These are phyloP conservation scores for Sarcophaga bullata DNA, from an alignment of 1,140 invertebrate species.

Conservation along the genomic window DNA sequence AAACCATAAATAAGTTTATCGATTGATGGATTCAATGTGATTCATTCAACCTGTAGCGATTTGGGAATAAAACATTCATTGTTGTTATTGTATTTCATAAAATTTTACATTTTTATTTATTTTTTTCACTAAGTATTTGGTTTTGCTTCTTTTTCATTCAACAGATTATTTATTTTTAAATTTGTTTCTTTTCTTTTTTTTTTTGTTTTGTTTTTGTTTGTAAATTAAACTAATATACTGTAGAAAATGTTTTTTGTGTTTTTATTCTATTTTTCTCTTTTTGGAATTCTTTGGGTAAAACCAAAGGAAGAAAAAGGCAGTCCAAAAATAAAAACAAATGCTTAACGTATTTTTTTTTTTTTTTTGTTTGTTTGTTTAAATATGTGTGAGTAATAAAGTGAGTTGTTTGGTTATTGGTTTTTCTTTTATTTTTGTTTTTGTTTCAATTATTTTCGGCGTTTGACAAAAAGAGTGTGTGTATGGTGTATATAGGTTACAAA, in stretches of 20 bases:
- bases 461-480: no score
- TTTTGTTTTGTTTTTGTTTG: background rate
- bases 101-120: conserved; percentile 19
- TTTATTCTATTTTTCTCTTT: background rate
- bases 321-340: background rate
- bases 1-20: no score
- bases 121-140: conserved; percentile 8
- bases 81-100: conserved; percentile 9
- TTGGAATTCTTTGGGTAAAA: conserved; percentile 1
- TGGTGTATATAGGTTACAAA: no score
- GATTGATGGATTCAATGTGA: no score
- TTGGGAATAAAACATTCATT: background rate
- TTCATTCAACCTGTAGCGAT: no score
- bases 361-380: background rate
- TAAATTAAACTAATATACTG: conserved; percentile 34
- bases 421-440: background rate
- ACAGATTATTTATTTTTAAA: no score
- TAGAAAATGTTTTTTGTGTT: conserved; percentile 28
- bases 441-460: no score
- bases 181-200: background rate
- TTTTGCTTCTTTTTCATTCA: conserved; percentile 15
- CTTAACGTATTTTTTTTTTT: no score
- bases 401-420: background rate
- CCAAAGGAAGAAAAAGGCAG: background rate
- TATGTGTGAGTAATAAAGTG: background rate